phyloP scores from a whole-genome alignment of 2,888 invertebrate genomes.

The Acleris cristana region DNA sequence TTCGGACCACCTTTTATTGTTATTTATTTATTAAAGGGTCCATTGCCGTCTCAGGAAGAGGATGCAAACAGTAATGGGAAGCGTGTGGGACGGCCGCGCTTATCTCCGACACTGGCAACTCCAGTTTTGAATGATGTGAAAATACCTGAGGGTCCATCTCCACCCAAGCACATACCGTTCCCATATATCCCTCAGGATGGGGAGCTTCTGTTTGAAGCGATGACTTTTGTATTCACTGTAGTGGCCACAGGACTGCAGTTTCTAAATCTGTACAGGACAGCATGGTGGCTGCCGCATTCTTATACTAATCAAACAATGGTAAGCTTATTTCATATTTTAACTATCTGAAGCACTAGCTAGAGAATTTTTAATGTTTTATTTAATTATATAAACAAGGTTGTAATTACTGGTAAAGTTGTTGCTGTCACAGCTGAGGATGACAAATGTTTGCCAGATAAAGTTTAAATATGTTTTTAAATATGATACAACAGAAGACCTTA shows the following conservation, averaged over 20 bases:
- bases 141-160: slow-evolving; percentile 70
- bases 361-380: neutral
- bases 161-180: slow-evolving; percentile 92
- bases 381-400: neutral
- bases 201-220: slow-evolving; percentile 92
- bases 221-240: slow-evolving; percentile 92
- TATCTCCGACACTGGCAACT: slow-evolving; percentile 45
- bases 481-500: too few relatives aligned
- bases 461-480: too few relatives aligned
- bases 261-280: slow-evolving; percentile 96
- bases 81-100: slow-evolving; percentile 55
- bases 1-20: neutral
- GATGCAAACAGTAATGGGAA: slow-evolving; percentile 65
- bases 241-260: slow-evolving; percentile 94
- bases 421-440: too few relatives aligned
- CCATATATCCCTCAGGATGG: slow-evolving; percentile 91
- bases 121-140: slow-evolving; percentile 54
- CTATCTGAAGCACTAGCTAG: too few relatives aligned
- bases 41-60: slow-evolving; percentile 59
- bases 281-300: slow-evolving; percentile 98
- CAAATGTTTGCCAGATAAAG: too few relatives aligned
- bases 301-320: slow-evolving; percentile 95
- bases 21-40: slow-evolving; percentile 40
- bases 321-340: slow-evolving; percentile 51
- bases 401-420: too few relatives aligned